A percentile compares a stretch with the other conserved stretches of the same genome.
phyloP scores from a whole-genome alignment of 2,888 invertebrate species.

The Lasioglossum leucozonium region DNA sequence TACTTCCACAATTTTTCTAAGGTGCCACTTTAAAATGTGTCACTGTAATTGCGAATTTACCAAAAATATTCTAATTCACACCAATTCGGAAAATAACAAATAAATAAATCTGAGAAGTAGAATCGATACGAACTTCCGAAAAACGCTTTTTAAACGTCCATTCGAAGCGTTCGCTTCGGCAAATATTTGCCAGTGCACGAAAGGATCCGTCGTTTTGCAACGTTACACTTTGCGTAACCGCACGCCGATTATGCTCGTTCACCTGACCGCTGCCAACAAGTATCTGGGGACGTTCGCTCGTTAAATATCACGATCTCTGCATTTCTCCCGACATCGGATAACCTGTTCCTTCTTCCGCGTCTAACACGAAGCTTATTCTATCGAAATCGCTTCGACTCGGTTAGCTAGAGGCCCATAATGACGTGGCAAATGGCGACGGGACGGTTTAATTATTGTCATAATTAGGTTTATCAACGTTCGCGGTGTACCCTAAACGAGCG shows the following conservation, averaged over 20 bases:
- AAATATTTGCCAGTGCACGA: background rate
- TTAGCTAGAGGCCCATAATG: background rate
- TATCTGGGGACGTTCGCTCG: background rate
- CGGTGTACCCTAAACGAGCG: background rate
- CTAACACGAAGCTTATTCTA: background rate
- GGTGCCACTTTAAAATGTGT: too few species aligned
- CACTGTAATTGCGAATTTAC: too few species aligned
- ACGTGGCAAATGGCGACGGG: background rate
- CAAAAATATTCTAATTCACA: too few species aligned
- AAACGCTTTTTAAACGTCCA: too few species aligned
- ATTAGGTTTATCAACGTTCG: background rate
- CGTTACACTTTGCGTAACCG: background rate
- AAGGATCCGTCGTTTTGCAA: slow-evolving; percentile 2
- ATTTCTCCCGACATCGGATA: background rate
- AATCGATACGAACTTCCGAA: too few species aligned
- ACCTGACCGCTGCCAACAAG: background rate
- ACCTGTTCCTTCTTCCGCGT: background rate
- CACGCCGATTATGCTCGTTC: background rate
- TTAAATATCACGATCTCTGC: slow-evolving; percentile 59
- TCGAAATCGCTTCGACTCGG: background rate
- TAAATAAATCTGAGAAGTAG: too few species aligned
- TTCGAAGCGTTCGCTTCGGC: too few species aligned
- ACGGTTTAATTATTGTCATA: background rate
- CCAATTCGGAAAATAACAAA: too few species aligned
- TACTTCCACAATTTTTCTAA: too few species aligned